phyloP scores from a whole-genome alignment of 2,113 vertebrate genomes.

The Rhodinocichla rosea region DNA sequence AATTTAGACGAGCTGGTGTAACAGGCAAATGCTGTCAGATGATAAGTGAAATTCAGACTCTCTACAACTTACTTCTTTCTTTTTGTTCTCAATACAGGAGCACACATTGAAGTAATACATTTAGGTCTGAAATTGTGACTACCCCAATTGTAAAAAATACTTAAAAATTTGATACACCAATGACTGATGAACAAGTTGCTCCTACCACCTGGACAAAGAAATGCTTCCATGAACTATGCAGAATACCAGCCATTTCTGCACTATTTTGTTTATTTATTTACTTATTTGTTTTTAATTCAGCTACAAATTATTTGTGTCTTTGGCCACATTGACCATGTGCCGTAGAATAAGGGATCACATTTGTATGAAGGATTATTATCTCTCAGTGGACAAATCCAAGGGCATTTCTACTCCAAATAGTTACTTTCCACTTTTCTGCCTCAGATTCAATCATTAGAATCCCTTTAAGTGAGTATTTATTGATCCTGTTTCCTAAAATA shows the following conservation, averaged over 20 bases:
- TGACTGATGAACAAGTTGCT: neutral
- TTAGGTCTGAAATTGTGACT: neutral
- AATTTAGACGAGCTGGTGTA: neutral
- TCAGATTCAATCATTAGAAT: neutral
- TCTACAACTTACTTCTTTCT: neutral
- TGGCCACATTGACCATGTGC: neutral
- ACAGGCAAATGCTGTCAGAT: neutral
- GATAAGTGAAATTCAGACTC: neutral
- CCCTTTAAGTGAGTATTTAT: neutral
- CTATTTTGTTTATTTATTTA: neutral
- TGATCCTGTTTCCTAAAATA: neutral
- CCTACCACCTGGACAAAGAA: neutral
- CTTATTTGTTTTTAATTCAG: neutral
- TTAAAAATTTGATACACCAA: neutral
- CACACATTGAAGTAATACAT: neutral
- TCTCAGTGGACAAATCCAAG: neutral
- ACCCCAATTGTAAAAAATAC: neutral
- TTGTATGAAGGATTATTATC: neutral
- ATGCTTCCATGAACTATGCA: neutral
- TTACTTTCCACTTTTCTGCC: neutral
- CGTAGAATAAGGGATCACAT: neutral
- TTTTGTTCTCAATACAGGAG: neutral
- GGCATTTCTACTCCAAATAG: neutral
- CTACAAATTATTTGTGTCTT: neutral
- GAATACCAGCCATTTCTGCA: neutral